Evolutionary conservation across 2,888 invertebrate species (phyloP), one percentile per base, ranked within the genome.

Genomic region (Argyresthia albistria): DNA sequence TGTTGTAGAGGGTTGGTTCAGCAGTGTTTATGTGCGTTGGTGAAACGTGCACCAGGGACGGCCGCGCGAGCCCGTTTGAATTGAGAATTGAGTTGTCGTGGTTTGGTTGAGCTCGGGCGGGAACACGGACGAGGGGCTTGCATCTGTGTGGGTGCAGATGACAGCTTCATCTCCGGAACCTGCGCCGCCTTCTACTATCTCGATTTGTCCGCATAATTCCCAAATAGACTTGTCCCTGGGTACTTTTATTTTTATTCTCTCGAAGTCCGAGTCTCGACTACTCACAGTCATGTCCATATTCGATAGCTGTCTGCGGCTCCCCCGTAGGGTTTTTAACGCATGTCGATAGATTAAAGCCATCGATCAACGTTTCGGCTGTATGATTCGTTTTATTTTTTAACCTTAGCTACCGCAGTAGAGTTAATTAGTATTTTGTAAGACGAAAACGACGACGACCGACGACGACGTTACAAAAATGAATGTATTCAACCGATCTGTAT

Each of bases 221-320:
- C 67, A 73, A 80, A 80, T 79, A 80, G 75, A 77, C 74, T 75
- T 76, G 74, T 79, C 73, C 71, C 68, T 65, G 68, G 80, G n/a
- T n/a, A n/a, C 75, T 79, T 73, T 68, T 77, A 76, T 78, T 69
- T 67, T 76, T 77, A 73, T 16, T 35, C 11, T 25, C 9, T 25
- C 25, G 3, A 25, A 25, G 25, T 16, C 46, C 14, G 74, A 65
- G 25, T 66, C 35, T 66, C 62, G 61, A 67, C 65, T 58, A 60
- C 67, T 65, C 64, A 74, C 73, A 8, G 47, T 12, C 71, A 66
- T 63, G 54, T 56, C 51, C 55, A 56, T 54, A 60, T 62, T 59
- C 61, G 60, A 66, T 66, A 66, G 66, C 68, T 71, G 70, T 73
- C 68, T 73, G 37, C 48, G 35, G 11, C 14, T 45, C 10, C 14